These are phyloP conservation scores for Sarotherodon lohbergeri DNA, from an alignment of 2,113 vertebrate species.

Conservation along the genomic window DNA sequence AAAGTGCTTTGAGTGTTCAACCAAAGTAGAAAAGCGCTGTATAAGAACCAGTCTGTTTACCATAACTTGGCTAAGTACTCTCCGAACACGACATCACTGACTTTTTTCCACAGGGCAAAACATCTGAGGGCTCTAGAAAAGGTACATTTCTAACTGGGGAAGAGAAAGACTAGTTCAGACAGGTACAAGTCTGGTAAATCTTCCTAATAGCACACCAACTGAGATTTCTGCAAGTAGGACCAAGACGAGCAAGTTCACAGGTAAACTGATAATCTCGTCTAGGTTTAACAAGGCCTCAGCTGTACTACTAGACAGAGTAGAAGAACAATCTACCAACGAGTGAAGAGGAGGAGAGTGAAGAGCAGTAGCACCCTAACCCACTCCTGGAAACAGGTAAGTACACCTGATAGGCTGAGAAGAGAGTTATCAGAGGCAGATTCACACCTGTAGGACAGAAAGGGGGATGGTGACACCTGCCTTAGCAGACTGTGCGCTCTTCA, in stretches of 20 bases:
- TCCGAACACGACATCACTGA: not conserved
- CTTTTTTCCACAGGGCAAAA: not conserved
- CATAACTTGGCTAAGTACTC: not conserved
- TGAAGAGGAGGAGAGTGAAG: not conserved
- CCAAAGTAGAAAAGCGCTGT: not conserved
- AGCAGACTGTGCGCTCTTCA: not conserved
- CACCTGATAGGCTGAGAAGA: fast-evolving
- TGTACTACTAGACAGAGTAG: not conserved
- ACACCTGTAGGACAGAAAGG: not conserved
- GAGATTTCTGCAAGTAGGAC: not conserved
- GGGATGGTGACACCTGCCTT: not conserved
- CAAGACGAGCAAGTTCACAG: not conserved
- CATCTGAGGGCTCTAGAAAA: not conserved
- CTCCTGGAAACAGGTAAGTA: not conserved
- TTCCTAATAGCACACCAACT: not conserved
- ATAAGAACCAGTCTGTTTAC: not conserved
- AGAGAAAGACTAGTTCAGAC: not conserved
- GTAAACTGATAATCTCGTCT: not conserved
- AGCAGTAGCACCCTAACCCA: not conserved
- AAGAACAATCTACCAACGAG: not conserved
- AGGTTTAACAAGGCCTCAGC: not conserved
- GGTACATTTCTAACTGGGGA: too few relatives aligned
- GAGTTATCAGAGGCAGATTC: not conserved
- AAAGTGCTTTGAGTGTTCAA: not conserved
- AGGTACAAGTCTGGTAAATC: not conserved